Evolutionary conservation across 1,140 invertebrate genomes (phyloP), one percentile per base, ranked within the genome.

Genomic region (Drosophila lacertosa): DNA sequence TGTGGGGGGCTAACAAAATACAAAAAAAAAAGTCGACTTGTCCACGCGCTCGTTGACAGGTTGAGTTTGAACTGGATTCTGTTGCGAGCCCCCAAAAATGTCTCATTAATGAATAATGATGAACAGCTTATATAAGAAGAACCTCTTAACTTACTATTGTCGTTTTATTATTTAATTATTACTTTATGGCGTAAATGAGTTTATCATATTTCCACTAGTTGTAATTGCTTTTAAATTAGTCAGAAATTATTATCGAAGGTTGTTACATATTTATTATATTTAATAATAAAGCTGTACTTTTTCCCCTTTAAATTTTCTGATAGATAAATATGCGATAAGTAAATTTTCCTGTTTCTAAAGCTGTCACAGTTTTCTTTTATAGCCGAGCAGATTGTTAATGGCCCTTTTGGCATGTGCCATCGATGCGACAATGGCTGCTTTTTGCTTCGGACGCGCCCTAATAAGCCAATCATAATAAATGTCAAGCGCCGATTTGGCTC

Each of bases 381-480:
- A 20, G 16, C 35, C 35, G 11, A 29, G 13, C 48, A 24, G 24
- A 50, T 55, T 42, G 33, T 69, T 64, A 64, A 69, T 69, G 60
- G 67, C 60, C 29, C 42, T 63, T 55, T 63, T 63, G 50, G 48
- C 58, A 54, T 69, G 26, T 54, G 58, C 58, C 35, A 55, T 69
- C 57, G 39, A 62, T 60, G 64, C 64, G 39, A 62, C 65, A 68
- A 53, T 44, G 18, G 20, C 66, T 54, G 13, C 20, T 9, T 40
- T 24, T 62, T 20, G 67, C 76, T 72, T 48, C 45, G 48, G 44
- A 29, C 64, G 51, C 40, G 72, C 57, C 77, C 82, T 86, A 86
- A 86, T 86, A 88, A 86, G 81, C 77, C 81, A 77, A 86, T 86
- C 81, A 86, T 88, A 86, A 86, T 88, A 86, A 86, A 86, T 86